Percentiles rank a stretch among this genome's conserved stretches.
phyloP scores from a whole-genome alignment of 2,797 vertebrate species.

The Neopelma chrysocephalum region DNA sequence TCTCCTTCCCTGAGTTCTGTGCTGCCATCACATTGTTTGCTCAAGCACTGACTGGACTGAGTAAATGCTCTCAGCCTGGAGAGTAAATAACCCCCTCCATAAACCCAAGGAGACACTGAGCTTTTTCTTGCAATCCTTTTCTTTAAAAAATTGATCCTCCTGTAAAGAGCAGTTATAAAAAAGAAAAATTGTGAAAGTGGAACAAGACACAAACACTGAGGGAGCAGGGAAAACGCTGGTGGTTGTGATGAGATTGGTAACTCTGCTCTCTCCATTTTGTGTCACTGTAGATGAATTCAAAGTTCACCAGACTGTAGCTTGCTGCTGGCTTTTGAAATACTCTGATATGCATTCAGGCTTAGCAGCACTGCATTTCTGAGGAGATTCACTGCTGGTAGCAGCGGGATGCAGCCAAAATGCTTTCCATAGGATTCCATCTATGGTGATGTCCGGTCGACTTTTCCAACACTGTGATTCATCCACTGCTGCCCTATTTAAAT shows the following conservation, averaged over 20 bases:
- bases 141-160: not conserved
- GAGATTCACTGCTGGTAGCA: not conserved
- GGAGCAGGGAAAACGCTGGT: not conserved
- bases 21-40: conserved; percentile 26
- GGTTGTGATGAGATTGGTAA: not conserved
- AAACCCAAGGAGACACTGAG: not conserved
- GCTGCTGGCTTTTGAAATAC: not conserved
- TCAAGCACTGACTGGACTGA: not conserved
- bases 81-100: not conserved
- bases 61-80: not conserved
- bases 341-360: not conserved
- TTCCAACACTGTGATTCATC: not conserved
- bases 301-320: conserved; percentile 19
- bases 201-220: not conserved
- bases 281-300: not conserved
- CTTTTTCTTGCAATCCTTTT: not conserved
- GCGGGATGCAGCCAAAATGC: not conserved
- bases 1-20: not conserved
- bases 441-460: not conserved
- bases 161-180: not conserved
- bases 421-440: not conserved
- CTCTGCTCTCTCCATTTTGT: not conserved
- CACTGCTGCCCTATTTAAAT: not conserved
- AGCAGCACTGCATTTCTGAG: accelerated
- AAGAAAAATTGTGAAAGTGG: not conserved